These are phyloP conservation scores for Aphaenogaster rudis DNA, from an alignment of 1,140 invertebrate species.

Conservation along the genomic window DNA sequence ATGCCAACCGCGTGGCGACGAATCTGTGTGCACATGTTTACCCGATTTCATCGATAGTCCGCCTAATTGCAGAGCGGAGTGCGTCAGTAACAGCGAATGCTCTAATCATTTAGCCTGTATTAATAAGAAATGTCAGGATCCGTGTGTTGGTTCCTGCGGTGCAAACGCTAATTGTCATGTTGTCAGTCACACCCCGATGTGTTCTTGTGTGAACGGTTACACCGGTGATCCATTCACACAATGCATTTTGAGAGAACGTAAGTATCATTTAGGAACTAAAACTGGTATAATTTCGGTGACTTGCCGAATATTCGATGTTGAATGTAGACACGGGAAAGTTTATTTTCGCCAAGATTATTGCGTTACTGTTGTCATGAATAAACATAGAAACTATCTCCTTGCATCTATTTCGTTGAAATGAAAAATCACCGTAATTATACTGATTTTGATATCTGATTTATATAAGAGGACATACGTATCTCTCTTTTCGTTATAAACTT, in stretches of 20 bases:
- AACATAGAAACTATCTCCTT: not conserved
- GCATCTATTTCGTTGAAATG: not conserved
- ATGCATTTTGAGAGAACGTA: constrained; percentile 79
- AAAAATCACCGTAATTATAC: constrained; percentile 23
- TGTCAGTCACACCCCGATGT: constrained; percentile 89
- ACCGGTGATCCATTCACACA: constrained; percentile 90
- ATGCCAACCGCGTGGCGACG: constrained; percentile 84
- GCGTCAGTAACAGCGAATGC: constrained; percentile 86
- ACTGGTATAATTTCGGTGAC: not conserved
- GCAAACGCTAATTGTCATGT: constrained; percentile 89
- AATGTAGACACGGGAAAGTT: too few relatives aligned
- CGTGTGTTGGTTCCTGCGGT: constrained; percentile 88
- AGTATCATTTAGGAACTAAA: constrained; percentile 52
- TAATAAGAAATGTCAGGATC: constrained; percentile 85
- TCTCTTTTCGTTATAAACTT: not conserved
- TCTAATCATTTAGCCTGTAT: constrained; percentile 83
- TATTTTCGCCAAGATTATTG: not conserved
- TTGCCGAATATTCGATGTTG: not conserved
- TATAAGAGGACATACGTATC: not conserved
- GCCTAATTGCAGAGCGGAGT: constrained; percentile 86
- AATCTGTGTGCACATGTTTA: constrained; percentile 85
- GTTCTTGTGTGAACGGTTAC: constrained; percentile 89
- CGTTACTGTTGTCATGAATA: not conserved
- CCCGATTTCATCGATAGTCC: constrained; percentile 87
- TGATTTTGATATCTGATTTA: not conserved